These are phyloP conservation scores for Coelopa frigida DNA, from an alignment of 1,140 invertebrate genomes.

Conservation along the genomic window DNA sequence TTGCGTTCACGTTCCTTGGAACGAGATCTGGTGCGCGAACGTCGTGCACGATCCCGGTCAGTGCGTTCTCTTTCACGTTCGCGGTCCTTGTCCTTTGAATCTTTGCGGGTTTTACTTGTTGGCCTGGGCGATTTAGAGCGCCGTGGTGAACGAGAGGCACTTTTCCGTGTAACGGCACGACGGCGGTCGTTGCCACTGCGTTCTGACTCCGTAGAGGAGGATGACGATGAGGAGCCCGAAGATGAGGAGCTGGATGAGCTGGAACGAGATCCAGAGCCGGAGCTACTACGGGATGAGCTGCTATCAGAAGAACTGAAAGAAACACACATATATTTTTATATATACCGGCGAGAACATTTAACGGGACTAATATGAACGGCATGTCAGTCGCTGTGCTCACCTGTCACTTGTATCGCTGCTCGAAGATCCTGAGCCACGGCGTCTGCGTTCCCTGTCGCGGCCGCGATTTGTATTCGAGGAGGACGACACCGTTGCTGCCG, in stretches of 20 bases:
- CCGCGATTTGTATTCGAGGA: constrained; percentile 17
- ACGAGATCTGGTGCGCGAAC: constrained; percentile 6
- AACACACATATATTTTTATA: constrained; percentile 8
- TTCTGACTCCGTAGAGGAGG: constrained; percentile 49
- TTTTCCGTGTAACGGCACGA: constrained; percentile 44
- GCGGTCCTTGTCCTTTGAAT: constrained; percentile 5
- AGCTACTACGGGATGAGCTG: constrained; percentile 72
- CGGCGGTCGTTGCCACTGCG: constrained; percentile 31
- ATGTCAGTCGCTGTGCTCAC: constrained; percentile 41
- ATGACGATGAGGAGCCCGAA: constrained; percentile 53
- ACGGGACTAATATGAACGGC: constrained; percentile 2
- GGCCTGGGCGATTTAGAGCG: constrained; percentile 44
- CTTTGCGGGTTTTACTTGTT: constrained; percentile 24
- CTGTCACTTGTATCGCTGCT: constrained; percentile 70
- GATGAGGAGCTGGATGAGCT: constrained; percentile 66
- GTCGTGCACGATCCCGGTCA: constrained; percentile 6
- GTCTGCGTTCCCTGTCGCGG: constrained; percentile 38
- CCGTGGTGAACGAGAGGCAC: constrained; percentile 37
- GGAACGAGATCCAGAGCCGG: constrained; percentile 65
- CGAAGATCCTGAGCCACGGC: constrained; percentile 57
- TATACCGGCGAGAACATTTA: constrained; percentile 1
- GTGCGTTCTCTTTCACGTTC: constrained; percentile 3
- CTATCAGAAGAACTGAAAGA: constrained; percentile 34
- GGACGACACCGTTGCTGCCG: constrained; percentile 22
- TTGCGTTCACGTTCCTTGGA: constrained; percentile 13